Evolutionary conservation across 1,140 invertebrate species (phyloP).

Genomic region (Oscheius sp.): DNA sequence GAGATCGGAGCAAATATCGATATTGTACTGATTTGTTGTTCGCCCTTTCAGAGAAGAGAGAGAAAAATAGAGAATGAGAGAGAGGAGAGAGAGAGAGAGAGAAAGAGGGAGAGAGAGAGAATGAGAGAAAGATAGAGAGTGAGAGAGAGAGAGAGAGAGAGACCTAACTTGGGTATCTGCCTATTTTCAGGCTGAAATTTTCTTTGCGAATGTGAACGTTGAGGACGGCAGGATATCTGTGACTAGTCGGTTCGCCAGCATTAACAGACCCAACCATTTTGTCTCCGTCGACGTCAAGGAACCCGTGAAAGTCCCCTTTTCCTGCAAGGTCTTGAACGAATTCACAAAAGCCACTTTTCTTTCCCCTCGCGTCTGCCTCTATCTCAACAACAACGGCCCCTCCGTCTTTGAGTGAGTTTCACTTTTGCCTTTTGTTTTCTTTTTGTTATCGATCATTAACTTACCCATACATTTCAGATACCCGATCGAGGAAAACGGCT

Average conservation of each 20-base stretch:
- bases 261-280: conserved; percentile 28
- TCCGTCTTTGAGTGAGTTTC: conserved; percentile 76
- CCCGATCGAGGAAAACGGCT: conserved; percentile 82
- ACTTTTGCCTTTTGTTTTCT: not conserved
- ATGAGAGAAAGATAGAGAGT: too few relatives aligned
- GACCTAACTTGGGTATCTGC: too few relatives aligned
- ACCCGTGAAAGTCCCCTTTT: conserved; percentile 78
- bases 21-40: too few relatives aligned
- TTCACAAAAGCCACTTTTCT: conserved; percentile 94
- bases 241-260: conserved; percentile 45
- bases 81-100: too few relatives aligned
- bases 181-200: conserved; percentile 73
- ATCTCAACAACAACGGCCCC: conserved; percentile 91
- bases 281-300: conserved; percentile 89
- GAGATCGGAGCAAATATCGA: conserved; percentile 91
- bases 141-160: too few relatives aligned
- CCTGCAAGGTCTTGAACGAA: conserved; percentile 79
- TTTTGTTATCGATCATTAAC: not conserved
- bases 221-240: conserved; percentile 79
- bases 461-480: conserved; percentile 61
- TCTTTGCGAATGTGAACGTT: conserved; percentile 90
- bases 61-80: too few relatives aligned
- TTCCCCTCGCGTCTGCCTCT: conserved; percentile 69
- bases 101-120: too few relatives aligned
- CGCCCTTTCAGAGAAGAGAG: too few relatives aligned